phyloP scores from a whole-genome alignment of 2,888 invertebrate species.

The Drosophila histrio region DNA sequence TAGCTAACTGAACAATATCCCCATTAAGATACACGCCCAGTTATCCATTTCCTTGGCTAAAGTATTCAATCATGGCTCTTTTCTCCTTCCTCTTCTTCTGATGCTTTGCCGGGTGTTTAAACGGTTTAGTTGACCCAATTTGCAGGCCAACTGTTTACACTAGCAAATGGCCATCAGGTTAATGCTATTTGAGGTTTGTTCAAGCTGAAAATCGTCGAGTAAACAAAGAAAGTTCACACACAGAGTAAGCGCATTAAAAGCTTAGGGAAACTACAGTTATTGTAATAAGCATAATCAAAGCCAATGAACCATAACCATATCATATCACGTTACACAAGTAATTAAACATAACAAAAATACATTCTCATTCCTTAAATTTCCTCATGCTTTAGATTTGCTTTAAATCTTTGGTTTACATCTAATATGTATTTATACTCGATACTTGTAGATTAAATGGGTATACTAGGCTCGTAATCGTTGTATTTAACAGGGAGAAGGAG shows the following conservation, averaged over 20 bases:
- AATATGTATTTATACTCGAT: too few species aligned
- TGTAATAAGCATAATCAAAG: constrained; percentile 25
- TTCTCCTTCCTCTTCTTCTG: not conserved
- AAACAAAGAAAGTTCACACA: constrained; percentile 39
- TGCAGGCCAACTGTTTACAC: constrained; percentile 58
- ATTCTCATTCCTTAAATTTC: not conserved
- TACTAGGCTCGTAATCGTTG: too few species aligned
- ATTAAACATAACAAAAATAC: constrained; percentile 40
- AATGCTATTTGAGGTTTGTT: constrained; percentile 65
- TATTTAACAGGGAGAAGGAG: too few species aligned
- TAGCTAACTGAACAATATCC: constrained; percentile 2
- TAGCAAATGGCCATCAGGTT: constrained; percentile 62
- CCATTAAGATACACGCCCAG: constrained; percentile 30
- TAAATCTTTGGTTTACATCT: constrained; percentile 6
- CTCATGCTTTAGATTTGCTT: not conserved
- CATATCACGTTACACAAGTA: constrained; percentile 37
- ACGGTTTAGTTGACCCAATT: constrained; percentile 64
- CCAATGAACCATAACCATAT: constrained; percentile 31
- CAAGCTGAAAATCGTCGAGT: constrained; percentile 55
- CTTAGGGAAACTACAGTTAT: constrained; percentile 19
- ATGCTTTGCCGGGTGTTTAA: constrained; percentile 20
- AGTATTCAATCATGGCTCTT: constrained; percentile 27
- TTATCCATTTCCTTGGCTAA: constrained; percentile 33
- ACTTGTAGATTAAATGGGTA: too few species aligned
- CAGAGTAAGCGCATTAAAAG: constrained; percentile 21